Evolutionary conservation across 2,113 vertebrate species (phyloP), one percentile per base, ranked within the genome.

Genomic region (Hoplias malabaricus): DNA sequence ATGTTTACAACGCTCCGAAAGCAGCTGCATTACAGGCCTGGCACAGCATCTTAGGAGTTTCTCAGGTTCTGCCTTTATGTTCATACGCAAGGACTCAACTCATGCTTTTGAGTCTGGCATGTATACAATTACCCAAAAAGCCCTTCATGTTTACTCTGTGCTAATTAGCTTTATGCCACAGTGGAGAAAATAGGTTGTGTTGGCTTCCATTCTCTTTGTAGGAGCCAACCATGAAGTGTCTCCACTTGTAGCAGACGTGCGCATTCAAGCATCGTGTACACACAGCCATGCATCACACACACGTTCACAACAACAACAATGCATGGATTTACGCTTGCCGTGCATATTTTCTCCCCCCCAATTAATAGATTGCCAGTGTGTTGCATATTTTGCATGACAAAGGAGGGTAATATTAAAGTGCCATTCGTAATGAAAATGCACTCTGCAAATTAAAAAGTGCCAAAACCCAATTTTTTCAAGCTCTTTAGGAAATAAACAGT

Each of bases 401-500:
- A 98, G 92, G 95, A 96, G 94, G 87, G 92, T 93, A 97, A 96
- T 98, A 98, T 96, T 96, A 96, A 98, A 96, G 94, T 96, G 95
- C 94, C 95, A 97, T 95, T 97, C 94, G 94, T 98, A 98, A 98
- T 97, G 94, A 97, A 98, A 99, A 97, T 95, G 95, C 95, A 98
- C 96, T 98, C 98, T 94, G 94, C 95, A 98, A 98, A 98, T 98
- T 96, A 96, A 96, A 99, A 92, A 96, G 94, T 96, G 94, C 93
- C 92, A 90, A 96, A 98, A 98, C 93, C 93, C 94, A 96, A 95
- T 96, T 96, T 89, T 96, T 95, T 93, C 92, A 93, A 93, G 94
- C 95, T 98, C 95, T 97, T 98, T 97, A 98, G 96, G 96, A 99
- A 98, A 97, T 96, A 98, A 98, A 98, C 96, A 98, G 95, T 98